Conservation (phyloP, 2,113 vertebrate genomes). For the Melanostigma gelatinosum region DNA sequence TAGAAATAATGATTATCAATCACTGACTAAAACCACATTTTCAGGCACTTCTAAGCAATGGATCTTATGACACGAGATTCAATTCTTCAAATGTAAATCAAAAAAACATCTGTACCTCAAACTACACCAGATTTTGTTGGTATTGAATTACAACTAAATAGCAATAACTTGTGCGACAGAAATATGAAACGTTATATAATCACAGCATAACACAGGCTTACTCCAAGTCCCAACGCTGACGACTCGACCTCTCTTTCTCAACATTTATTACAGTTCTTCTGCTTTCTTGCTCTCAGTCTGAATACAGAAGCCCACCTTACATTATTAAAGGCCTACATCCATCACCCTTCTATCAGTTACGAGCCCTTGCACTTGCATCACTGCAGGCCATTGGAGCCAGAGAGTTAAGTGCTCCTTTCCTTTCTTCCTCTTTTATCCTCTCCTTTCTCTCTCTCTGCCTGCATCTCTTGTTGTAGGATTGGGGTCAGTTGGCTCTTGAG, state of each 20-base stretch:
- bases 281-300: constrained; percentile 46
- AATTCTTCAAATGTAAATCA: background rate
- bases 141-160: background rate
- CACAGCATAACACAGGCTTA: background rate
- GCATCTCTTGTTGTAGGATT: constrained; percentile 71
- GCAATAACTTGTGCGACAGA: background rate
- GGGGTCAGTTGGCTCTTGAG: constrained; percentile 71
- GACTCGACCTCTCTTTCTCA: background rate
- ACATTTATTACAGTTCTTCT: constrained; percentile 4
- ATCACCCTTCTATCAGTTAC: constrained; percentile 63
- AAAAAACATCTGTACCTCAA: background rate
- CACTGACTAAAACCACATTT: background rate
- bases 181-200: background rate
- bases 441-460: constrained; percentile 37
- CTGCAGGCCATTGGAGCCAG: constrained; percentile 67
- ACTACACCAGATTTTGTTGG: background rate
- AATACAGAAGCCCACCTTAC: constrained; percentile 58
- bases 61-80: background rate
- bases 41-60: background rate
- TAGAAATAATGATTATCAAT: background rate
- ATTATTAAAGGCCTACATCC: constrained; percentile 74
- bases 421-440: constrained; percentile 50
- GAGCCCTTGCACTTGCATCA: constrained; percentile 62
- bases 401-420: constrained; percentile 73
- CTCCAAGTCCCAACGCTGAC: background rate